A percentile compares a stretch with the other conserved stretches of the same genome.
Evolutionary conservation across 2,888 invertebrate genomes (phyloP).

Genomic region (Microctonus hyperodae): DNA sequence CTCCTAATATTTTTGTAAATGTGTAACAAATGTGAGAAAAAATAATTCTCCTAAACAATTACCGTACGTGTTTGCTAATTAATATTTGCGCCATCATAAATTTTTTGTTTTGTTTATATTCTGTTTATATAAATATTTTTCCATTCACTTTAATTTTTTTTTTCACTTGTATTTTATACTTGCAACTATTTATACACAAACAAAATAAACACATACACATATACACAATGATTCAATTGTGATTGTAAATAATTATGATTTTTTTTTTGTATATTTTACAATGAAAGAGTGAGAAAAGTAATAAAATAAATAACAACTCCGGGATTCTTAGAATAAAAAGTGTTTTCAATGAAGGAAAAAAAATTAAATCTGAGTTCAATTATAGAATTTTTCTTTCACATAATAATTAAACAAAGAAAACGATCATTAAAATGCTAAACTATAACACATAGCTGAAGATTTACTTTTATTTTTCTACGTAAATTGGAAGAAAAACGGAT

Average conservation of each 20-base stretch:
- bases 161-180: background rate
- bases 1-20: background rate
- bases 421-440: background rate
- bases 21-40: background rate
- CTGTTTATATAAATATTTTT: background rate
- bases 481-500: too few relatives aligned
- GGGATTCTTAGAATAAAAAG: background rate
- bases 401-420: background rate
- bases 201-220: constrained; percentile 25
- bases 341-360: background rate
- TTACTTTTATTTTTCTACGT: too few relatives aligned
- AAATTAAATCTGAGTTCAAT: background rate
- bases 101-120: too few relatives aligned
- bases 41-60: background rate
- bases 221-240: constrained; percentile 41
- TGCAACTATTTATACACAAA: too few relatives aligned
- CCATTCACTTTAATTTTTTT: constrained; percentile 2
- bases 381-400: background rate
- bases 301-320: too few relatives aligned
- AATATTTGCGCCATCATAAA: background rate
- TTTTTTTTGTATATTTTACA: constrained; percentile 53
- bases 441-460: too few relatives aligned
- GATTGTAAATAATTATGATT: constrained; percentile 58
- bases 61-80: background rate
- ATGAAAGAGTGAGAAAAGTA: background rate